These are phyloP conservation scores for Andrena marginata DNA, from an alignment of 2,888 invertebrate genomes.

Conservation along the genomic window DNA sequence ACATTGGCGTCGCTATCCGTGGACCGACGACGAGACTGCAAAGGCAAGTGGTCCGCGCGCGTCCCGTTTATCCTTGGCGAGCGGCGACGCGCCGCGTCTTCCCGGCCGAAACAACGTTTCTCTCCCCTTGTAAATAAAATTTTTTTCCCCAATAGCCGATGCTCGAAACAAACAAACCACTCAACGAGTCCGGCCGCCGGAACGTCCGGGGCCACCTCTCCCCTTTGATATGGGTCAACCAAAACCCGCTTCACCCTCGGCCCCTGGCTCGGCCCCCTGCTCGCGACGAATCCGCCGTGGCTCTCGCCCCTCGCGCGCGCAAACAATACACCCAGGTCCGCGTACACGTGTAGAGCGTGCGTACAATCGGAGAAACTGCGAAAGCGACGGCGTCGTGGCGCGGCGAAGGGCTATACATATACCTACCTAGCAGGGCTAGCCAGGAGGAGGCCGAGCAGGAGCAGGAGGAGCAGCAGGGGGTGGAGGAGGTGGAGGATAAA, in stretches of 20 bases:
- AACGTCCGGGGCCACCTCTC: constrained; percentile 53
- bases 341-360: constrained; percentile 35
- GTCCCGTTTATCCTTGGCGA: constrained; percentile 6
- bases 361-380: constrained; percentile 65
- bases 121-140: constrained; percentile 63
- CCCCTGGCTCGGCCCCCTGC: constrained; percentile 16
- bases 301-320: constrained; percentile 20
- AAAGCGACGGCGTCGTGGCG: constrained; percentile 63
- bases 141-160: constrained; percentile 63
- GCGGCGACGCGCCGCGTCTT: constrained; percentile 30
- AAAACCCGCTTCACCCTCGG: constrained; percentile 58
- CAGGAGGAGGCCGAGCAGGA: constrained; percentile 42
- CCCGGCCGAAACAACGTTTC: constrained; percentile 43
- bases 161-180: constrained; percentile 69
- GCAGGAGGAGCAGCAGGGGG: constrained; percentile 8
- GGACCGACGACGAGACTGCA: not conserved
- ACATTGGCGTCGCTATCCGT: constrained; percentile 20
- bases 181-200: constrained; percentile 53
- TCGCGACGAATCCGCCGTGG: constrained; percentile 44
- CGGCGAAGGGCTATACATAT: constrained; percentile 45
- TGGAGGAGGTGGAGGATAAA: constrained; percentile 26
- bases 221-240: constrained; percentile 71
- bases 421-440: constrained; percentile 22
- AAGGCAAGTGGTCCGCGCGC: not conserved
- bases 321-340: not conserved